Conservation (phyloP, 2,888 invertebrate genomes). For the Drosophila leonis region DNA sequence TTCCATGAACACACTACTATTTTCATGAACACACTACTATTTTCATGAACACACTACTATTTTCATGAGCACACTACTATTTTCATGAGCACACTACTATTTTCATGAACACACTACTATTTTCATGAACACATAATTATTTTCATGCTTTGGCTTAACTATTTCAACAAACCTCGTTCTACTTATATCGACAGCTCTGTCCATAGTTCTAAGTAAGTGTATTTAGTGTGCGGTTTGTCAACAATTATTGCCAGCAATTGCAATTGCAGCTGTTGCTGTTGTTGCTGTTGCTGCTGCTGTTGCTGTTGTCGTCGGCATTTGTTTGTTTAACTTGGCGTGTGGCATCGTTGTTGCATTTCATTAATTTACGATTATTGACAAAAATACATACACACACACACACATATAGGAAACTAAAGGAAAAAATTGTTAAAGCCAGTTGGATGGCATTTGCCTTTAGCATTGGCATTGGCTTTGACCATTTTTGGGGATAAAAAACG, state of each 20-base stretch:
- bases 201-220: slow-evolving; percentile 8
- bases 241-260: background rate
- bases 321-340: slow-evolving; percentile 60
- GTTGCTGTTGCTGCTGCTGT: slow-evolving; percentile 20
- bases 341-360: slow-evolving; percentile 73
- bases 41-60: no score
- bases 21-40: no score
- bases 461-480: slow-evolving; percentile 40
- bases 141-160: background rate
- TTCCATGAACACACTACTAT: no score
- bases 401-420: background rate
- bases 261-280: slow-evolving; percentile 21
- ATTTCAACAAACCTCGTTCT: background rate
- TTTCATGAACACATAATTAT: background rate
- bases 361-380: slow-evolving; percentile 81
- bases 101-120: background rate
- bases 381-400: slow-evolving; percentile 10
- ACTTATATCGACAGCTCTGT: background rate
- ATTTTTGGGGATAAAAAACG: slow-evolving; percentile 62
- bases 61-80: background rate
- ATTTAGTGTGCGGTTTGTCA: background rate
- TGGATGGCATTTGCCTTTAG: slow-evolving; percentile 4
- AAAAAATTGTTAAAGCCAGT: slow-evolving; percentile 32
- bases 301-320: slow-evolving; percentile 49
- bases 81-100: background rate